These are phyloP conservation scores for Drosophila baimaii DNA, from an alignment of 1,140 invertebrate genomes.

Conservation along the genomic window DNA sequence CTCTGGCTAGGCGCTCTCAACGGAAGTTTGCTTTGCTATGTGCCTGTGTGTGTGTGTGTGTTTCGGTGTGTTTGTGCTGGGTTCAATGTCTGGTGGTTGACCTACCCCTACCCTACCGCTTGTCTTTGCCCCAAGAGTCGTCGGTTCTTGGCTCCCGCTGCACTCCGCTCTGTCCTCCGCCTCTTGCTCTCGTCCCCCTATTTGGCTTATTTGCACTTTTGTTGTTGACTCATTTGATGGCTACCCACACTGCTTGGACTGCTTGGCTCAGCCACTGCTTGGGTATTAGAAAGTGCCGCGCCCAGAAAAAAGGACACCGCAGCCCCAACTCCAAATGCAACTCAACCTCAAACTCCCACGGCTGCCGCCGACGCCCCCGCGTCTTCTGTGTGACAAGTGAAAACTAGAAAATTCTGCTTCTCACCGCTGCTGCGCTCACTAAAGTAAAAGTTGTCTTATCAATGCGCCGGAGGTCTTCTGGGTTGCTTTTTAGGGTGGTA, in stretches of 20 bases:
- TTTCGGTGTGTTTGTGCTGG: constrained; percentile 22
- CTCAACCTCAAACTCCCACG: constrained; percentile 6
- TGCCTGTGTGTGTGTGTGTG: neutral
- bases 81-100: constrained; percentile 84
- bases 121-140: constrained; percentile 48
- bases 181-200: constrained; percentile 20
- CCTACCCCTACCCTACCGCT: constrained; percentile 78
- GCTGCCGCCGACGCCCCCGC: neutral
- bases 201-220: constrained; percentile 55
- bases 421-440: constrained; percentile 30
- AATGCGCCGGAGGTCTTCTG: neutral
- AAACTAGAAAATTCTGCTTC: constrained; percentile 64
- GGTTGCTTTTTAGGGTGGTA: constrained; percentile 1
- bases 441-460: constrained; percentile 77
- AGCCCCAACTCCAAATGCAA: neutral
- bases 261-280: constrained; percentile 13
- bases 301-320: constrained; percentile 20
- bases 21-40: constrained; percentile 35
- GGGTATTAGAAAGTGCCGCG: constrained; percentile 57
- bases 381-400: constrained; percentile 69
- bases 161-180: constrained; percentile 20
- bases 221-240: constrained; percentile 65
- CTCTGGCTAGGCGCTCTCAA: constrained; percentile 31
- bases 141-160: constrained; percentile 35
- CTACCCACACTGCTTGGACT: constrained; percentile 8